Percentiles rank a stretch among this genome's conserved stretches.
These are phyloP conservation scores for Agonopterix alstromeriana DNA, from an alignment of 2,888 invertebrate species.

Conservation along the genomic window DNA sequence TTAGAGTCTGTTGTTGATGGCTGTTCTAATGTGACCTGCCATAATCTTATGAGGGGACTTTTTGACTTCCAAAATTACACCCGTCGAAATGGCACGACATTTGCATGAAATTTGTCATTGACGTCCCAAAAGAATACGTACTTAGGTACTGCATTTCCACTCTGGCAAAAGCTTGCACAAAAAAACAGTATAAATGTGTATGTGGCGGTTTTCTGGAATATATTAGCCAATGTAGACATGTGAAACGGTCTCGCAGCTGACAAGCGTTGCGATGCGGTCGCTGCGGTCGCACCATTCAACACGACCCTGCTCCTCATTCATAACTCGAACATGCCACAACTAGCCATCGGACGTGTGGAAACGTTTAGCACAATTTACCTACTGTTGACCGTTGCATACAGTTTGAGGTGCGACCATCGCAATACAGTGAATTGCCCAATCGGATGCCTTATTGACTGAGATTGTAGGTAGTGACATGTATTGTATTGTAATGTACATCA, in stretches of 20 bases:
- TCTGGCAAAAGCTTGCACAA: too few relatives aligned
- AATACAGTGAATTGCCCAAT: slow-evolving; percentile 10
- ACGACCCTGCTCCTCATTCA: slow-evolving; percentile 36
- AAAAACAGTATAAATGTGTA: too few relatives aligned
- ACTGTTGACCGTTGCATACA: slow-evolving; percentile 1
- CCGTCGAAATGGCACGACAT: too few relatives aligned
- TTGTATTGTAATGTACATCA: not conserved
- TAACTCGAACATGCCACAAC: slow-evolving; percentile 28
- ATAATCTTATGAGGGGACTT: slow-evolving; percentile 21
- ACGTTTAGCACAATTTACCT: slow-evolving; percentile 37
- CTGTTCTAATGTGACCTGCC: slow-evolving; percentile 23
- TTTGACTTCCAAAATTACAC: not conserved
- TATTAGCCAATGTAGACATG: not conserved
- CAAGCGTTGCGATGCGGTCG: slow-evolving; percentile 31
- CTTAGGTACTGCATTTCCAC: too few relatives aligned
- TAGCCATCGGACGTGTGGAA: slow-evolving; percentile 31
- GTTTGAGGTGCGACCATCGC: slow-evolving; percentile 1
- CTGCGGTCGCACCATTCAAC: slow-evolving; percentile 45
- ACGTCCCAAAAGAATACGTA: too few relatives aligned
- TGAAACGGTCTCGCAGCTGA: slow-evolving; percentile 8
- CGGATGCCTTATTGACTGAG: slow-evolving; percentile 4
- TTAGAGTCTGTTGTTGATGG: slow-evolving; percentile 39
- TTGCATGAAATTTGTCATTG: too few relatives aligned
- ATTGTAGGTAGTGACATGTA: not conserved
- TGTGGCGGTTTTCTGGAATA: too few relatives aligned